phyloP scores from a whole-genome alignment of 1,140 invertebrate species.

The Hormaphis cornu region DNA sequence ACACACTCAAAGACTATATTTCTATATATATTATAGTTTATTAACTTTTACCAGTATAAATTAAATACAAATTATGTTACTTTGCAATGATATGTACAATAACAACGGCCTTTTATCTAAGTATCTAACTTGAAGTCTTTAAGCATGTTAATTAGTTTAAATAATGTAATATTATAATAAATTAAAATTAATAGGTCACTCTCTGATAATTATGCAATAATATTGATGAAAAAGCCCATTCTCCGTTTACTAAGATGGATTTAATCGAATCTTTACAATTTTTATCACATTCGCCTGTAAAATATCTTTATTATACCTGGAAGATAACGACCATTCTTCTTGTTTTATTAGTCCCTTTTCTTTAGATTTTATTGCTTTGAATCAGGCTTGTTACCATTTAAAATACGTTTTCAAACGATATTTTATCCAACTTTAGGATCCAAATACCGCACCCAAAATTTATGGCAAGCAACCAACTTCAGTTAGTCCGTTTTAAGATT shows the following conservation, averaged over 20 bases:
- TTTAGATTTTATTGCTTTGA: constrained; percentile 22
- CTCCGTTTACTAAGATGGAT: neutral
- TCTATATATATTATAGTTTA: no score
- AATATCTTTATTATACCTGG: constrained; percentile 20
- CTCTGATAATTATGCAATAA: neutral
- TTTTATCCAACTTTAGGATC: constrained; percentile 17
- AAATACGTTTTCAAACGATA: constrained; percentile 24
- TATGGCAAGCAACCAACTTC: constrained; percentile 17
- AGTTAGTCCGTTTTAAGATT: constrained; percentile 11
- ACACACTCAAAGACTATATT: no score
- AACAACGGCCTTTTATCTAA: no score
- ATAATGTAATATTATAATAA: no score
- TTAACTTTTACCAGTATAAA: no score
- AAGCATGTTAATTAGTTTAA: no score
- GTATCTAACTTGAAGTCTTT: no score
- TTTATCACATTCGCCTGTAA: neutral
- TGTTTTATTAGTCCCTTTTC: constrained; percentile 23
- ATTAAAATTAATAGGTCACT: no score
- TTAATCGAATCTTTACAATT: neutral
- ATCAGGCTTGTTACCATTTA: constrained; percentile 23
- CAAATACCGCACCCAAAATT: constrained; percentile 3
- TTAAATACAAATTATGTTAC: no score
- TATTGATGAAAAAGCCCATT: neutral
- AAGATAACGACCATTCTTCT: constrained; percentile 13
- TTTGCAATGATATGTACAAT: no score